Conservation (phyloP, 2,888 invertebrate species). For the Argyresthia albistria region DNA sequence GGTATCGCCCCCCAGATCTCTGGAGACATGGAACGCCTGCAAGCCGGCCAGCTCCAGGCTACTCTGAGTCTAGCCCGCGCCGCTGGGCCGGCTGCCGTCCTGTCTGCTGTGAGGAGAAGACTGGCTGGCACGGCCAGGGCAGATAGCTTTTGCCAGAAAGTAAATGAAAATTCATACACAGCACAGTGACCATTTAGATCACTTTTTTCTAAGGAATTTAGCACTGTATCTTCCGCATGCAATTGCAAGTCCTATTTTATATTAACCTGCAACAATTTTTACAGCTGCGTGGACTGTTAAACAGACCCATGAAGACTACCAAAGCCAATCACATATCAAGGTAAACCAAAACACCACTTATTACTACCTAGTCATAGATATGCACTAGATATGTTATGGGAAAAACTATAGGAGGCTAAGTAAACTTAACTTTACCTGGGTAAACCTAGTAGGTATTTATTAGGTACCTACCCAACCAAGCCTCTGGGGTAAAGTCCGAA, state of each 20-base stretch:
- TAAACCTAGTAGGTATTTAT: no score
- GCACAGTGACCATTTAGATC: no score
- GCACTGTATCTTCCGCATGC: no score
- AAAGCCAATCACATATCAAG: conserved; percentile 36
- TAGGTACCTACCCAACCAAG: no score
- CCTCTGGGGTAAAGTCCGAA: no score
- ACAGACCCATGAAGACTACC: conserved; percentile 48
- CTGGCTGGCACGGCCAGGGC: conserved; percentile 71
- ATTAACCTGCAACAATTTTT: background rate
- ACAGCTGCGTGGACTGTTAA: conserved; percentile 52
- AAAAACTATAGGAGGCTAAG: no score
- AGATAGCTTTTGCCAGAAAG: conserved; percentile 64
- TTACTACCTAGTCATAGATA: no score
- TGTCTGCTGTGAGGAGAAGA: conserved; percentile 74
- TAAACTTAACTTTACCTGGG: no score
- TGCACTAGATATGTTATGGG: no score
- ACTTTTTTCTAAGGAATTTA: no score
- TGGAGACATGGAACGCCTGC: conserved; percentile 39
- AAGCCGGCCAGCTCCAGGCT: conserved; percentile 47
- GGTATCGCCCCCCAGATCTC: no score
- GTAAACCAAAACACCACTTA: conserved; percentile 21
- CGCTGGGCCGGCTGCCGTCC: conserved; percentile 79
- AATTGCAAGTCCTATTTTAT: no score
- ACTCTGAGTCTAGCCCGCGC: conserved; percentile 80
- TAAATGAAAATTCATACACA: conserved; percentile 10